phyloP scores from a whole-genome alignment of 2,888 invertebrate genomes.

The Romanomermis culicivorax region DNA sequence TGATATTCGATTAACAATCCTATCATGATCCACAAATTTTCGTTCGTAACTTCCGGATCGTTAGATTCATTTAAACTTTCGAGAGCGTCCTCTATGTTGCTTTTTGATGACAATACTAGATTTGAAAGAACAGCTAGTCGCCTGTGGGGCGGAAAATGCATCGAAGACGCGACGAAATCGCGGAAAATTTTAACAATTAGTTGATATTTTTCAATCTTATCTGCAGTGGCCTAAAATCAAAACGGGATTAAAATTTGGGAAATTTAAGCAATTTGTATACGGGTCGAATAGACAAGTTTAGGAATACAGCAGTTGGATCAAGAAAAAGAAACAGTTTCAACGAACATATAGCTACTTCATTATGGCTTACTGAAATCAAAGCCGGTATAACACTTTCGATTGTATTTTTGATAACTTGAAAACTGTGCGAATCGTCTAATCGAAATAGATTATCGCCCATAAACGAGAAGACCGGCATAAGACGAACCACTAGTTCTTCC shows the following conservation, averaged over 20 bases:
- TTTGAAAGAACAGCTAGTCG: background rate
- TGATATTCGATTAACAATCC: conserved; percentile 5
- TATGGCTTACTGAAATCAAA: conserved; percentile 38
- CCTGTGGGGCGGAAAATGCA: conserved; percentile 6
- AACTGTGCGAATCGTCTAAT: conserved; percentile 81
- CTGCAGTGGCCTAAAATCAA: background rate
- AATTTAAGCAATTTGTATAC: too few species aligned
- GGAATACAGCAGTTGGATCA: too few species aligned
- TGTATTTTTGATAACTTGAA: conserved; percentile 70
- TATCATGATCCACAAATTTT: conserved; percentile 8
- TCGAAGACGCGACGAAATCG: background rate
- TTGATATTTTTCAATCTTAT: background rate
- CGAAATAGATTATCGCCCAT: conserved; percentile 79
- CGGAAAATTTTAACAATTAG: conserved; percentile 5
- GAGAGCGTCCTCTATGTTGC: background rate
- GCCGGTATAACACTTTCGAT: conserved; percentile 73
- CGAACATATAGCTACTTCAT: background rate
- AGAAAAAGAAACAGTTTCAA: background rate
- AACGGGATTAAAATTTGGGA: too few species aligned
- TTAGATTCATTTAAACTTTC: background rate
- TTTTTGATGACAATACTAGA: background rate
- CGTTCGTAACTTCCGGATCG: background rate
- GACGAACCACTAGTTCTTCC: conserved; percentile 60
- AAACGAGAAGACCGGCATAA: conserved; percentile 90
- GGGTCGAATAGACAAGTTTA: too few species aligned